Base-by-base conservation (phyloP, 2,797 vertebrate genomes). In the Mallotus villosus region DNA sequence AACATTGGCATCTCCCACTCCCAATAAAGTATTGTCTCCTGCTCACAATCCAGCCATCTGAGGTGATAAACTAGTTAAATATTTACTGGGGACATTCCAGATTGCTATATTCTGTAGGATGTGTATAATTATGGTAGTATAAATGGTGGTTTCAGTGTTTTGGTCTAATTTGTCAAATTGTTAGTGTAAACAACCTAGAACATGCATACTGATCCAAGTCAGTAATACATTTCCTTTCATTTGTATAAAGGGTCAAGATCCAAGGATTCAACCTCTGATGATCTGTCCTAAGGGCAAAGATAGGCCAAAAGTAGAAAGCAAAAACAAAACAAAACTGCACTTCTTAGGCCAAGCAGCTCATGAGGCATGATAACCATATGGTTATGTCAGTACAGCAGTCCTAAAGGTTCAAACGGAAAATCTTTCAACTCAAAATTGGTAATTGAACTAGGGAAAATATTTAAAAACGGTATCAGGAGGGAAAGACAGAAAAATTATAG, bases 1-100 rank as follows among this genome's bases (percentile, higher is more conserved):
- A 89, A 82, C 72, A 84, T 80, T 7, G 59, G 70, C 73, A 75
- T 75, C 74, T 84, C 81, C 74, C 67, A 74, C 81, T 82, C 68
- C 72, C 71, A 77, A 49, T 74, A 68, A 67, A 76, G 22, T 41
- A 77, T 74, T 68, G 68, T 66, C 63, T 70, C 61, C 67, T 51
- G 70, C 62, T 14, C 70, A 76, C 27, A 83, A 66, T 46, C 51
- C 51, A 55, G 81, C 70, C 67, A 78, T 71, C 63, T 61, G 49
- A 46, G 71, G 34, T 57, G 60, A 72, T 41, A 58, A 53, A 77
- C 73, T 75, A 46, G 41, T 46, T 46, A 2, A 46, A 14, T 46
- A 46, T 46, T 46, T 46, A 12, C 41, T 46, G 41, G 41, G 41
- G 11, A 46, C 37, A 41, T 41, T 41, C 7, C 2, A 41, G 37